A percentile compares a stretch with the other conserved stretches of the same genome.
Evolutionary conservation across 2,113 vertebrate genomes (phyloP).

Genomic region (Psittacus erithacus): DNA sequence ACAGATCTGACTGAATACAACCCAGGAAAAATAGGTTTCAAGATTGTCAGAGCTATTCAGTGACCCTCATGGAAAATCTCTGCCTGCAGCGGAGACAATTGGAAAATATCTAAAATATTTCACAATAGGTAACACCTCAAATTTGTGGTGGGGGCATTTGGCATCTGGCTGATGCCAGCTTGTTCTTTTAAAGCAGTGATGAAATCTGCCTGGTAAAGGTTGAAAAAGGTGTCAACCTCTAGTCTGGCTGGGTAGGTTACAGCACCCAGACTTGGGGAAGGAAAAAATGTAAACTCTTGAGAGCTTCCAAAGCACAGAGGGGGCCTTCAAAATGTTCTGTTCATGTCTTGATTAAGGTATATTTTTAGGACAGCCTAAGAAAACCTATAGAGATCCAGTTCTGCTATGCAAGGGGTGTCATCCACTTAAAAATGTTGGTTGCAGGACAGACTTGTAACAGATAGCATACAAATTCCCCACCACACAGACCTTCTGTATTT

Average conservation of each 20-base stretch:
- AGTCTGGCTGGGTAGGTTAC: background rate
- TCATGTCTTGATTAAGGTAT: background rate
- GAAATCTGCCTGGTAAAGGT: background rate
- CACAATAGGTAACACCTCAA: background rate
- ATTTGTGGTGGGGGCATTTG: background rate
- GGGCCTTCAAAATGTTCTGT: background rate
- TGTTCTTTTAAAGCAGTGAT: background rate
- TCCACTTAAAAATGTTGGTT: background rate
- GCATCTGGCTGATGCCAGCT: background rate
- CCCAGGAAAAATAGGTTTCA: background rate
- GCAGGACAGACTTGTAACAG: background rate
- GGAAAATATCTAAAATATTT: background rate
- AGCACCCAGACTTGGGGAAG: background rate
- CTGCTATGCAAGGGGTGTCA: background rate
- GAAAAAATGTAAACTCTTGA: background rate
- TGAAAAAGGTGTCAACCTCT: background rate
- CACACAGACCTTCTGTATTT: background rate
- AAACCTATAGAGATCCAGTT: background rate
- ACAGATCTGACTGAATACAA: background rate
- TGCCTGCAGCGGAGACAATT: background rate
- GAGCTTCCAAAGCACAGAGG: background rate
- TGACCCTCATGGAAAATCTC: background rate
- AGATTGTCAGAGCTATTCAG: background rate
- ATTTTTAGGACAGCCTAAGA: background rate
- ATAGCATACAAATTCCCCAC: rapidly evolving